These are phyloP conservation scores for Anthrax anthrax DNA, from an alignment of 2,888 invertebrate genomes.

Conservation along the genomic window DNA sequence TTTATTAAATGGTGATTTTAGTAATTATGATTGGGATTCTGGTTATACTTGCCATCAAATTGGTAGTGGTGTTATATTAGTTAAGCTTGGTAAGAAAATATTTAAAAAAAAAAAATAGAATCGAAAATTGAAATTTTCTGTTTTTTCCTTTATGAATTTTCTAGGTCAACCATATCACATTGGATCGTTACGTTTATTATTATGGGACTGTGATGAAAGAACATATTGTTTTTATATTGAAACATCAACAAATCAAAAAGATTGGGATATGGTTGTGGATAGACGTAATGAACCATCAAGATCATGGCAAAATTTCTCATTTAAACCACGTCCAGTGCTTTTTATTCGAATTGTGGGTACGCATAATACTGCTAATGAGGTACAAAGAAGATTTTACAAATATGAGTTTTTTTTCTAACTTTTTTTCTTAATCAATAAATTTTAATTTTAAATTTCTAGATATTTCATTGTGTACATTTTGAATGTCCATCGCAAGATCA, in stretches of 20 bases:
- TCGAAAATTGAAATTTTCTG: no score
- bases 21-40: slow-evolving; percentile 96
- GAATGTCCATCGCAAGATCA: slow-evolving; percentile 73
- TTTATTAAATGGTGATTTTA: slow-evolving; percentile 85
- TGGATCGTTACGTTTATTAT: slow-evolving; percentile 73
- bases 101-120: no score
- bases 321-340: slow-evolving; percentile 72
- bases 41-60: slow-evolving; percentile 97
- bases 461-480: slow-evolving; percentile 95
- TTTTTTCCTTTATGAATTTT: no score
- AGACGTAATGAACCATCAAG: slow-evolving; percentile 70
- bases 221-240: slow-evolving; percentile 94
- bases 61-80: slow-evolving; percentile 84
- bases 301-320: slow-evolving; percentile 89
- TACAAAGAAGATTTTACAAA: slow-evolving; percentile 20
- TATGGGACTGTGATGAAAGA: slow-evolving; percentile 96
- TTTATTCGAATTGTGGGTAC: slow-evolving; percentile 94
- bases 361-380: slow-evolving; percentile 94
- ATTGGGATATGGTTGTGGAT: slow-evolving; percentile 86
- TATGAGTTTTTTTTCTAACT: background rate
- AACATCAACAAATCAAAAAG: slow-evolving; percentile 80
- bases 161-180: slow-evolving; percentile 85
- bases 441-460: slow-evolving; percentile 38
- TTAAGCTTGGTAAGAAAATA: slow-evolving; percentile 57
- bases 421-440: slow-evolving; percentile 4